Evolutionary conservation across 2,113 vertebrate genomes (phyloP).

Genomic region (Colius striatus): DNA sequence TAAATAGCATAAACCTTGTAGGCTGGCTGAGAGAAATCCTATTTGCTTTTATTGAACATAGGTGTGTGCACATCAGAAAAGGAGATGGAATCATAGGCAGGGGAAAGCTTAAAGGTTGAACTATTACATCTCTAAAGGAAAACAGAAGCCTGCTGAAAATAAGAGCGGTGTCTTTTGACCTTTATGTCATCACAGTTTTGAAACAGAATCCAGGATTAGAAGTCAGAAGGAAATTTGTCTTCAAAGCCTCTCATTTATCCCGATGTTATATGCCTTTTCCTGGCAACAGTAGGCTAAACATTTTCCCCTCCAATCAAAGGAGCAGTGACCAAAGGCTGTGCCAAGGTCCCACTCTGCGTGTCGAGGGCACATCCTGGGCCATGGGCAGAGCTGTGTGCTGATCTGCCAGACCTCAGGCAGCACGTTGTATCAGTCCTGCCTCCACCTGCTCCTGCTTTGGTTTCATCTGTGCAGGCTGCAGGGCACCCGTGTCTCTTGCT

Average conservation of each 20-base stretch:
- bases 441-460: not conserved
- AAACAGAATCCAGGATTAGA: not conserved
- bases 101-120: not conserved
- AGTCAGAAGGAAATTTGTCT: not conserved
- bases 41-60: not conserved
- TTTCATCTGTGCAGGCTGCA: not conserved
- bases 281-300: not conserved
- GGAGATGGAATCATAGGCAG: not conserved
- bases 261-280: not conserved
- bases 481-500: not conserved
- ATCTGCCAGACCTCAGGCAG: accelerated
- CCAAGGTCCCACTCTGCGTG: accelerated
- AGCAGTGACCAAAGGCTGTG: not conserved
- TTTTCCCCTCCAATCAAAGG: not conserved
- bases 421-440: not conserved
- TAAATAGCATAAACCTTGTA: not conserved
- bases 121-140: not conserved
- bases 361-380: accelerated
- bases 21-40: not conserved
- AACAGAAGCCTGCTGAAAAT: not conserved
- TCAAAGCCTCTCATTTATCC: not conserved
- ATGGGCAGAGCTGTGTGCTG: not conserved
- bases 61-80: not conserved
- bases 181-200: not conserved
- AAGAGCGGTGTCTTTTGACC: not conserved